Percentiles rank a stretch among this genome's conserved stretches.
Evolutionary conservation across 2,888 invertebrate species (phyloP).

Genomic region (Catocala fraxini): DNA sequence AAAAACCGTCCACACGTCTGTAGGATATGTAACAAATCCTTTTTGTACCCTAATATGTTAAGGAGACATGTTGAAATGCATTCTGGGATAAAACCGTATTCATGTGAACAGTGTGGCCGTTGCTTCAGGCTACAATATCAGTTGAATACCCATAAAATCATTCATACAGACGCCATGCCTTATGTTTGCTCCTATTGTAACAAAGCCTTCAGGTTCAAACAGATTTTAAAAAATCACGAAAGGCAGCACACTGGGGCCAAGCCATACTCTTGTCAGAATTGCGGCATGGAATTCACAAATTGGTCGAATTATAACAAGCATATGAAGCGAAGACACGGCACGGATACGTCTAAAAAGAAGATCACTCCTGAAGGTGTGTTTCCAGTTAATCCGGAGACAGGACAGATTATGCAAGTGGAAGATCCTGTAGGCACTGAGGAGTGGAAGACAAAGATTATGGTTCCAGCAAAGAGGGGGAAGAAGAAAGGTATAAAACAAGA

Average conservation of each 20-base stretch:
- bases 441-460: slow-evolving; percentile 81
- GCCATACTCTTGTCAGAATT: slow-evolving; percentile 91
- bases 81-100: slow-evolving; percentile 76
- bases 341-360: slow-evolving; percentile 80
- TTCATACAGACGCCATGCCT: slow-evolving; percentile 93
- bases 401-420: slow-evolving; percentile 72
- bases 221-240: slow-evolving; percentile 91
- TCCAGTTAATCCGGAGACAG: slow-evolving; percentile 79
- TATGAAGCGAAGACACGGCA: slow-evolving; percentile 92
- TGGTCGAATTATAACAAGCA: slow-evolving; percentile 95
- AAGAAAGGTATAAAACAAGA: slow-evolving; percentile 70
- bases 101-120: slow-evolving; percentile 79
- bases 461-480: slow-evolving; percentile 77
- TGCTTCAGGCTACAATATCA: slow-evolving; percentile 90
- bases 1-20: slow-evolving; percentile 76
- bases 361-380: slow-evolving; percentile 86
- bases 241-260: slow-evolving; percentile 91
- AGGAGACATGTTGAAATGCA: slow-evolving; percentile 81
- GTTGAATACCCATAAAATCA: slow-evolving; percentile 91
- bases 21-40: slow-evolving; percentile 78
- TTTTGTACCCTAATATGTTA: slow-evolving; percentile 79
- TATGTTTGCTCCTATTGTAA: slow-evolving; percentile 92
- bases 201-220: slow-evolving; percentile 92
- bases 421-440: slow-evolving; percentile 75
- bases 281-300: slow-evolving; percentile 91